phyloP scores from a whole-genome alignment of 2,888 invertebrate genomes.

The Spodoptera exigua region DNA sequence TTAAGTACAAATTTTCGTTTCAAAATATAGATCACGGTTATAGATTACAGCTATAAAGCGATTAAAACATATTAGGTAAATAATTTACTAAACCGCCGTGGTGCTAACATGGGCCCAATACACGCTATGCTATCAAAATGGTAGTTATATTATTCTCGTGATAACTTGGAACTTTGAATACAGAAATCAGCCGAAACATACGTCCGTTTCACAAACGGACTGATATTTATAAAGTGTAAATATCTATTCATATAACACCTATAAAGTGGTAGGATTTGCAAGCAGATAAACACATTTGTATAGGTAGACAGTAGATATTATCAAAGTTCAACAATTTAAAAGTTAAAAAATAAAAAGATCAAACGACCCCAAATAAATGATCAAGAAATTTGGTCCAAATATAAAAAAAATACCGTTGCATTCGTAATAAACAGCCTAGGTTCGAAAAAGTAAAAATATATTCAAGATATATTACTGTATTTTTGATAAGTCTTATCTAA shows the following conservation, averaged over 20 bases:
- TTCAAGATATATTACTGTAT: slow-evolving; percentile 53
- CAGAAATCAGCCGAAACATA: slow-evolving; percentile 47
- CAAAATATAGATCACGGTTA: slow-evolving; percentile 73
- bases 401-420: slow-evolving; percentile 60
- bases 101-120: slow-evolving; percentile 60
- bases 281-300: slow-evolving; percentile 70
- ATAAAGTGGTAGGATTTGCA: slow-evolving; percentile 68
- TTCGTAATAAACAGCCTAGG: slow-evolving; percentile 49
- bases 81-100: slow-evolving; percentile 51
- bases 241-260: slow-evolving; percentile 74
- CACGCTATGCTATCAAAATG: slow-evolving; percentile 57
- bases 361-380: slow-evolving; percentile 65
- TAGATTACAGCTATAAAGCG: slow-evolving; percentile 63
- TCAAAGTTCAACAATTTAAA: slow-evolving; percentile 72
- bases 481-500: slow-evolving; percentile 76
- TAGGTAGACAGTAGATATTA: slow-evolving; percentile 62
- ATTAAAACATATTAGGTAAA: slow-evolving; percentile 56
- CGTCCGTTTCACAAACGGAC: slow-evolving; percentile 54
- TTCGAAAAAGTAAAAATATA: slow-evolving; percentile 45
- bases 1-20: slow-evolving; percentile 75
- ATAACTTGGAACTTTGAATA: slow-evolving; percentile 59
- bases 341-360: slow-evolving; percentile 67
- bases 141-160: slow-evolving; percentile 41
- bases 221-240: slow-evolving; percentile 56
- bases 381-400: slow-evolving; percentile 77